Evolutionary conservation across 2,797 vertebrate genomes (phyloP), one percentile per base, ranked within the genome.

Genomic region (Gymnothorax reevesii): DNA sequence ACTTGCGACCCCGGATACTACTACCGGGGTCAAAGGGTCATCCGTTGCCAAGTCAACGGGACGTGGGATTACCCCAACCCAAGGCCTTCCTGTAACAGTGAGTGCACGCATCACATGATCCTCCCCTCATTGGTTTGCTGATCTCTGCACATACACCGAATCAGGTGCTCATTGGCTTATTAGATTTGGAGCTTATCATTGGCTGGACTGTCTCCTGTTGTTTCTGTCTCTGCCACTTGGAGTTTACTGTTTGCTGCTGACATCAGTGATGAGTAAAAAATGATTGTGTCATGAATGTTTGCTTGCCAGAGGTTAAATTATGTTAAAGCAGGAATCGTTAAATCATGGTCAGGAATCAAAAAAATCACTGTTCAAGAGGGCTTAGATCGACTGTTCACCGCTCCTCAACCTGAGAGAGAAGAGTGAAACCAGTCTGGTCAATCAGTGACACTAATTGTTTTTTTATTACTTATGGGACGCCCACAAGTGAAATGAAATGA

Each of bases 1-100:
- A 96, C 97, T 92, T 99, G 99, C 57, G 98, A 99, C 93, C 98
- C 97, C 0, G 99, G 99, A 5, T 99, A 98, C 95, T 98, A 98
- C 95, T 99, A 99, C 93, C 97, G 96, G 0, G 98, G 98, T 89
- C 96, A 97, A 83, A 95, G 98, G 85, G 97, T 99, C 89, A 98
- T 98, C 92, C 95, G 90, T 88, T 99, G 99, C 91, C 97, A 98
- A 92, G 96, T 97, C 89, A 98, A 96, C 33, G 95, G 98, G 83
- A 97, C 93, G 57, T 99, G 99, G 99, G 98, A 97, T 94, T 96
- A 98, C 22, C 97, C 97, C 0, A 92, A 97, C 20, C 97, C 97
- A 0, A 94, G 94, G 64, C 98, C 98, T 0, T 96, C 96, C 88
- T 99, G 99, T 27, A 96, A 96, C 89, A 98, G 99, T 99, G 94